Conservation (phyloP, 2,797 vertebrate genomes). For the Natrix natrix region DNA sequence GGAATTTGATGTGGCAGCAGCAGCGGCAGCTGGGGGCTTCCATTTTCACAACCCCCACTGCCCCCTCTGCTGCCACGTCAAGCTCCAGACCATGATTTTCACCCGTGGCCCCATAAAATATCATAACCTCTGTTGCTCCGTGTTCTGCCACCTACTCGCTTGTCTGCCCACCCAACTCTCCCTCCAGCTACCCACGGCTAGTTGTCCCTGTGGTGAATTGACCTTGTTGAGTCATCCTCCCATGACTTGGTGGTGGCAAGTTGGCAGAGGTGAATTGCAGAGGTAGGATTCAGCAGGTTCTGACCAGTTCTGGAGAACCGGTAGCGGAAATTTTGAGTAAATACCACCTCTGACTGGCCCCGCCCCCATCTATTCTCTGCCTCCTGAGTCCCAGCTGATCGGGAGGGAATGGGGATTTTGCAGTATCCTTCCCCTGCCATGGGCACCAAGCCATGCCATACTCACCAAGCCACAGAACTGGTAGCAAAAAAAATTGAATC, state of each 20-base stretch:
- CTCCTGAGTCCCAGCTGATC: no score
- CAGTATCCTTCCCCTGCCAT: no score
- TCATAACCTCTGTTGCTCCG: not conserved
- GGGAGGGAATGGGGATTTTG: no score
- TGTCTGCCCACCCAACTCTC: not conserved
- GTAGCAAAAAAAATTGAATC: no score
- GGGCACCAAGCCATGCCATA: no score
- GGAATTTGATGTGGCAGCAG: not conserved
- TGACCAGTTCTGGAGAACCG: no score
- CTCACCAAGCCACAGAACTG: no score
- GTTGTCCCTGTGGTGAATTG: not conserved
- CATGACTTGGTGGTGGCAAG: not conserved
- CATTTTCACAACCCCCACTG: not conserved
- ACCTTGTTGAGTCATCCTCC: not conserved
- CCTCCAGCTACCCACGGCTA: not conserved
- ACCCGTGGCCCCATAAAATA: not conserved
- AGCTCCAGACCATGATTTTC: not conserved
- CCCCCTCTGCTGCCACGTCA: fast-evolving
- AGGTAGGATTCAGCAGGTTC: no score
- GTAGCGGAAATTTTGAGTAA: no score
- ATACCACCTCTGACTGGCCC: no score
- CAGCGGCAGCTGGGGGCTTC: not conserved
- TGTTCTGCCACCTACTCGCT: not conserved
- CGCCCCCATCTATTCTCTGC: no score
- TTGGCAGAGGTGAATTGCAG: not conserved